Percentiles rank a stretch among this genome's conserved stretches.
phyloP scores from a whole-genome alignment of 2,888 invertebrate genomes.

The Eledone cirrhosa region DNA sequence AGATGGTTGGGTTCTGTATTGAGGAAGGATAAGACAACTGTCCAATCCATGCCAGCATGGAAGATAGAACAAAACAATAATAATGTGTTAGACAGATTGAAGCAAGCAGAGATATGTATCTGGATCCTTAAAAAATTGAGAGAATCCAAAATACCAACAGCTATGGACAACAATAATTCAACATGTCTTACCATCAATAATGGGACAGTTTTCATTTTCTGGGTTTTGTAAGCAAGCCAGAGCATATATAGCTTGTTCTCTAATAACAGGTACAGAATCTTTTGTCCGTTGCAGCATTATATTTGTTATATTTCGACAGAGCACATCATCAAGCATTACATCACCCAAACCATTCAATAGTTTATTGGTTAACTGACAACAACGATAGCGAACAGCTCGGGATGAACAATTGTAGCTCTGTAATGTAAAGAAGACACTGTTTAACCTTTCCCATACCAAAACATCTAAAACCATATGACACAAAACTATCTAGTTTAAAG shows the following conservation, averaged over 20 bases:
- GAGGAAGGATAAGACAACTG: too few species aligned
- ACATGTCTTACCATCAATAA: conserved; percentile 71
- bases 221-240: conserved; percentile 84
- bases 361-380: conserved; percentile 81
- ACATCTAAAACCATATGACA: too few species aligned
- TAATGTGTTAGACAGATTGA: too few species aligned
- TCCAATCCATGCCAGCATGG: too few species aligned
- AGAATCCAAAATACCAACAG: too few species aligned
- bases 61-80: too few species aligned
- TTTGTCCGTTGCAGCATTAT: conserved; percentile 76
- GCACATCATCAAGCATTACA: conserved; percentile 79
- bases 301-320: conserved; percentile 78
- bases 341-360: conserved; percentile 79
- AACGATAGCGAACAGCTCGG: conserved; percentile 75
- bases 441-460: too few species aligned
- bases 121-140: too few species aligned
- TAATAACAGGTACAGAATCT: conserved; percentile 80
- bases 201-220: conserved; percentile 77
- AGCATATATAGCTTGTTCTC: conserved; percentile 82
- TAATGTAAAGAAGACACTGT: not conserved
- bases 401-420: conserved; percentile 68
- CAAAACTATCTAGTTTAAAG: too few species aligned
- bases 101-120: too few species aligned
- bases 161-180: not conserved
- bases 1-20: too few species aligned